Evolutionary conservation across 2,888 invertebrate genomes (phyloP), one percentile per base, ranked within the genome.

Genomic region (Epistrophe eligans): DNA sequence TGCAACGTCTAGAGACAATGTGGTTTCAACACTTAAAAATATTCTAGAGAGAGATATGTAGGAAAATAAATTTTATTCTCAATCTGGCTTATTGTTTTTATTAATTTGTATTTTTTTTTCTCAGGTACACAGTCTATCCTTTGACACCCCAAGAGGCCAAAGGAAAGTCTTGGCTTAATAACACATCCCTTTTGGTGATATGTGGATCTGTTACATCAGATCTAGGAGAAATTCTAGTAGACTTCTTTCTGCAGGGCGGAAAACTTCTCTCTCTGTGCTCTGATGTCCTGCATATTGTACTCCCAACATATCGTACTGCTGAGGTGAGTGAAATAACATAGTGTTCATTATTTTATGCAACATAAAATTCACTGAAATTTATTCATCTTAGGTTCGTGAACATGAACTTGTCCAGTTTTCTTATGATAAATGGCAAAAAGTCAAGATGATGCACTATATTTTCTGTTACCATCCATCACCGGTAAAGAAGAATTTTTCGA

Each of bases 381-480:
- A 70, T 66, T 90, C 91, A 35, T 4, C 91, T 5, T 90, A 96
- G 96, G 95, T 97, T 48, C 95, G 97, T 32, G 97, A 97, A 92
- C 96, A 96, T 91, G 97, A 97, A 92, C 93, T 97, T 67, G 97
- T 97, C 2, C 95, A 96, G 89, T 97, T 97, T 91, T 96, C 96
- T 3, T 97, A 97, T 89, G 96, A 96, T 88, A 95, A 96, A 91
- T 97, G 97, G 97, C 95, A 96, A 90, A 95, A 96, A 7, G 96
- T 97, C 0, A 95, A 95, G 91, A 96, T 97, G 96, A 96, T 97
- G 94, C 97, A 97, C 92, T 97, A 97, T 90, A 96, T 97, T 88
- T 97, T 97, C 92, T 97, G 97, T 91, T 97, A 97, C 91, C 97
- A 97, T 92, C 97, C 97, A 0, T 97, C 97, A 1, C 97, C 97